Percentiles rank a stretch among this genome's conserved stretches.
Conservation (phyloP, 2,888 invertebrate species). For the Sinodicranocentrus sp. region DNA sequence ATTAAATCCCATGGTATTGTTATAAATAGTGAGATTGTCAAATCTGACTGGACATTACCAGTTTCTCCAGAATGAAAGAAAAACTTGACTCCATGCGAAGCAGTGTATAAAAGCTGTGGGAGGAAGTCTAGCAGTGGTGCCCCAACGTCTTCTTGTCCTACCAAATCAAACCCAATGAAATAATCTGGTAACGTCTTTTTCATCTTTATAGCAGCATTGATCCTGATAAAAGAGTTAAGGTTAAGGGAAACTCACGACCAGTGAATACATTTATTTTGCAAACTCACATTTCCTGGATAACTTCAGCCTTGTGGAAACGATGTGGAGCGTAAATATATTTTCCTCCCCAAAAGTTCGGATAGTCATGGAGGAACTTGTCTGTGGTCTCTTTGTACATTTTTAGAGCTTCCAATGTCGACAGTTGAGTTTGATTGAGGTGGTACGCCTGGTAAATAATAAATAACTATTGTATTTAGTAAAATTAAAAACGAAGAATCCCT, state of each 20-base stretch:
- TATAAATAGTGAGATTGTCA: background rate
- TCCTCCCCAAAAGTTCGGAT: constrained; percentile 85
- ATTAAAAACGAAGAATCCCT: no score
- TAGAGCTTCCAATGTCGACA: constrained; percentile 81
- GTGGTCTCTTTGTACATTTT: constrained; percentile 82
- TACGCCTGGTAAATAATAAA: constrained; percentile 81
- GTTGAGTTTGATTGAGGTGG: constrained; percentile 83
- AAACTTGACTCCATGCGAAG: constrained; percentile 81
- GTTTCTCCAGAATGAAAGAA: constrained; percentile 92
- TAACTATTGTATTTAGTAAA: no score
- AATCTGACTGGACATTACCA: no score
- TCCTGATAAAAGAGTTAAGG: no score
- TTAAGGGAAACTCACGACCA: no score
- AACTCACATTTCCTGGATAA: constrained; percentile 64
- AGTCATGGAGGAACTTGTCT: constrained; percentile 81
- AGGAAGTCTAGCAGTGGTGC: constrained; percentile 83
- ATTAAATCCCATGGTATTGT: no score
- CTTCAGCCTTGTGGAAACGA: constrained; percentile 68
- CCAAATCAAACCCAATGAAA: constrained; percentile 89
- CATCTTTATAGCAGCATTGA: constrained; percentile 64
- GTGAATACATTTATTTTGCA: no score
- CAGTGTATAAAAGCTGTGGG: constrained; percentile 80
- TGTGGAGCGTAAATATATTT: constrained; percentile 86
- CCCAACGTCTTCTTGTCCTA: constrained; percentile 88
- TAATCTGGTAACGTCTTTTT: constrained; percentile 81